phyloP scores from a whole-genome alignment of 2,888 invertebrate genomes.

The Lacanobia oleracea region DNA sequence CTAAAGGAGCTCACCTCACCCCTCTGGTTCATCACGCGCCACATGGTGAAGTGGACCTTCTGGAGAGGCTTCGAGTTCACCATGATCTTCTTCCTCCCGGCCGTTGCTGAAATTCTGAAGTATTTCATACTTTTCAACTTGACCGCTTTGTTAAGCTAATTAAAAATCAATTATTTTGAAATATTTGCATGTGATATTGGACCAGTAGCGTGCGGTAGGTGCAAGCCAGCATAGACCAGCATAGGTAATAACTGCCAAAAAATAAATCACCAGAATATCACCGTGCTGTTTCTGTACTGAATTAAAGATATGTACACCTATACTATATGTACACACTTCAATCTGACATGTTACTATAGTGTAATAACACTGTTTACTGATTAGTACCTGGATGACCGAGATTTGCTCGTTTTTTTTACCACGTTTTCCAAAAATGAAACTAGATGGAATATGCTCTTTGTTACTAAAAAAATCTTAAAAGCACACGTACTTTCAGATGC shows the following conservation, averaged over 20 bases:
- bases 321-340: no score
- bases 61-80: slow-evolving; percentile 82
- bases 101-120: slow-evolving; percentile 76
- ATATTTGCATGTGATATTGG: not conserved
- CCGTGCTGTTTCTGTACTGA: no score
- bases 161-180: not conserved
- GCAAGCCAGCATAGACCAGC: no score
- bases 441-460: not conserved
- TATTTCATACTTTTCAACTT: slow-evolving; percentile 44
- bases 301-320: no score
- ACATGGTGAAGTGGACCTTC: slow-evolving; percentile 84
- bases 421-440: no score
- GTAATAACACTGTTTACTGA: no score
- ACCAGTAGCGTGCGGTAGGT: no score
- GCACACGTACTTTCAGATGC: slow-evolving; percentile 69
- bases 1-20: slow-evolving; percentile 79
- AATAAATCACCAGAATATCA: no score
- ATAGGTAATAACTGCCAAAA: no score
- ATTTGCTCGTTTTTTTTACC: no score
- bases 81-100: slow-evolving; percentile 79
- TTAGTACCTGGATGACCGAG: no score
- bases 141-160: not conserved
- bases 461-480: slow-evolving; percentile 7
- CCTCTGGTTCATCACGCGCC: slow-evolving; percentile 80
- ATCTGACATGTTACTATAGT: no score